Base-by-base conservation (phyloP, 2,888 invertebrate genomes). In the Alcis repandata region DNA sequence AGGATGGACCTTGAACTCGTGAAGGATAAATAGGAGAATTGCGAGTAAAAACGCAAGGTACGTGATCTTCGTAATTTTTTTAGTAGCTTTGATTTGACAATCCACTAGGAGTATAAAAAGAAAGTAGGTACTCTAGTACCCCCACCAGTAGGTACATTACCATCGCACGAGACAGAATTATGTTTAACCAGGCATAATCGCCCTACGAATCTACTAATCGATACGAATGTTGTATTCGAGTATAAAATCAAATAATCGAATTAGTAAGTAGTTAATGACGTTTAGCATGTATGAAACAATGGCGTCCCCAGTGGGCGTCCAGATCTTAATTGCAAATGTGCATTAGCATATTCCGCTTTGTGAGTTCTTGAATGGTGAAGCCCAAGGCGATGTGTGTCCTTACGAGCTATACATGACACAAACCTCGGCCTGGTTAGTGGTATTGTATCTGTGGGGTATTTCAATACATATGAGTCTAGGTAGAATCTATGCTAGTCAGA, bases 331-430 rank as follows among this genome's bases (percentile, higher is more conserved):
- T 92, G 92, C 91, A 91, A 92, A 92, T 92, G 79, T 72, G 81
- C 83, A 92, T 92, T 92, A 87, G 86, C 91, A 92, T 92, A 90
- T 84, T 85, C 83, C 54, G 89, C 91, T 91, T 91, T 91, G 91
- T 91, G 82, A 84, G 84, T 86, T 84, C 84, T 88, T 85, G 85
- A 89, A 87, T 86, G 87, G 87, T 82, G 81, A 81, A 83, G 82
- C 83, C 82, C 87, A 88, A 90, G 90, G 90, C 85, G 75, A 83
- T 72, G 77, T 71, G 77, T 83, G 82, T 86, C 85, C 87, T 89
- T 86, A 81, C 79, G 75, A 71, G 80, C 76, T 76, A 78, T 76
- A 78, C 77, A 78, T 83, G 82, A 78, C 78, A 80, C 70, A 67
- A 65, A 69, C 69, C 45, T 45, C 51, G 52, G 32, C 46, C 22